Conservation (phyloP, 1,140 invertebrate species). For the Heliconius eleuchia region DNA sequence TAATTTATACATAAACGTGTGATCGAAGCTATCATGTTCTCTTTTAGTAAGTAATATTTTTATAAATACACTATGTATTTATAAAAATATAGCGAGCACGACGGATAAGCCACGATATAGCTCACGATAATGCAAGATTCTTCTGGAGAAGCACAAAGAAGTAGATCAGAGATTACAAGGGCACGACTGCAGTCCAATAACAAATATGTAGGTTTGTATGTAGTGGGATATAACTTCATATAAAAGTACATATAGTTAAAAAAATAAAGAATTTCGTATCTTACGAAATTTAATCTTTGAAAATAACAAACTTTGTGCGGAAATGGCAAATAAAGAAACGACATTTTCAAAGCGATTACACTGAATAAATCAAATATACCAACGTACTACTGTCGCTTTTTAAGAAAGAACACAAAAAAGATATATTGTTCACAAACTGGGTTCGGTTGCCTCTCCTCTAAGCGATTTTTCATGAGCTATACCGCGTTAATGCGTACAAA, state of each 20-base stretch:
- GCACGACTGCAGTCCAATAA: not conserved
- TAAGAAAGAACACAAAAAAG: conserved; percentile 44
- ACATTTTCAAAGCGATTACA: not conserved
- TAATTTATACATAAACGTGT: too few relatives aligned
- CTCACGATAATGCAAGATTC: too few relatives aligned
- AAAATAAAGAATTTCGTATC: too few relatives aligned
- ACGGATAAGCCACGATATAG: too few relatives aligned
- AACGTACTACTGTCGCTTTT: conserved; percentile 31
- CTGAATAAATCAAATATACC: conserved; percentile 34
- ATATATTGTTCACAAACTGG: conserved; percentile 60
- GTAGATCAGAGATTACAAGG: not conserved
- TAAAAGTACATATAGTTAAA: too few relatives aligned
- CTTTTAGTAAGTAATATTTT: too few relatives aligned
- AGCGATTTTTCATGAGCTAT: conserved; percentile 77
- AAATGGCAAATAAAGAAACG: not conserved
- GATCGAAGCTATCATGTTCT: too few relatives aligned
- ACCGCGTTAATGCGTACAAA: conserved; percentile 75
- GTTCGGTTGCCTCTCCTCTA: conserved; percentile 61
- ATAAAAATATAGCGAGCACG: too few relatives aligned
- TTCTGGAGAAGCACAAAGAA: too few relatives aligned
- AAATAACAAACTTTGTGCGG: too few relatives aligned
- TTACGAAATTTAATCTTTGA: too few relatives aligned
- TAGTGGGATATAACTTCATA: not conserved
- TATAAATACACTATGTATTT: too few relatives aligned
- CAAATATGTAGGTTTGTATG: not conserved